Base-by-base conservation (phyloP, 2,113 vertebrate genomes). In the Grallaria varia region DNA sequence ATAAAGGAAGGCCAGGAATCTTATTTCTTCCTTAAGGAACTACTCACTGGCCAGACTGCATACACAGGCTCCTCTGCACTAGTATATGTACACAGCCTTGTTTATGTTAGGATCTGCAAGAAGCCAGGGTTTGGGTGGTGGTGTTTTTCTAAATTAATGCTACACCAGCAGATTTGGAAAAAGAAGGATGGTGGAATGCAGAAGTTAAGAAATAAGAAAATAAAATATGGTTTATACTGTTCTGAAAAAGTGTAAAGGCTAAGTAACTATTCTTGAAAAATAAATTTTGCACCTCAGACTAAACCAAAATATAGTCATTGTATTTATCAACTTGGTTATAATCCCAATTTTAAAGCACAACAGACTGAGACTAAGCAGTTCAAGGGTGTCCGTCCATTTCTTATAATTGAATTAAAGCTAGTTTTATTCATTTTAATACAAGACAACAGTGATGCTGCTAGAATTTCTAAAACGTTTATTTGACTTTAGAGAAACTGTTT, bases 231-330 rank as follows among this genome's bases (percentile, higher is more conserved):
- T 60, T 90, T 83, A 72, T 79, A 55, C 12, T 72, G 9, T 85
- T 49, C 87, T 85, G 63, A 79, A 84, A 84, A 84, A 76, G 67
- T 75, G 27, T 25, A 50, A 88, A 90, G 50, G 76, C 59, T 73
- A 93, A 96, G 74, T 45, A 58, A 17, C 30, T 82, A 2, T 78
- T 42, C 85, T 82, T 96, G 75, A 82, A 90, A 92, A 94, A 87
- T 87, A 94, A 93, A 96, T 92, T 80, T 84, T 95, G 90, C 73
- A 93, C 92, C 77, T 90, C 71, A 89, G 88, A 88, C 90, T 97
- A 95, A 96, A 95, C 89, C 60, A 80, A 87, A 95, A 75, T n/a
- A 83, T 69, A 88, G 87, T 72, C 39, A 0, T 33, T 44, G 62
- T 87, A 39, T 93, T 94, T 94, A 23, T 93, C 50, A 82, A 17